Evolutionary conservation across 2,888 invertebrate species (phyloP).

Genomic region (Dyspetes luteomarginatus): DNA sequence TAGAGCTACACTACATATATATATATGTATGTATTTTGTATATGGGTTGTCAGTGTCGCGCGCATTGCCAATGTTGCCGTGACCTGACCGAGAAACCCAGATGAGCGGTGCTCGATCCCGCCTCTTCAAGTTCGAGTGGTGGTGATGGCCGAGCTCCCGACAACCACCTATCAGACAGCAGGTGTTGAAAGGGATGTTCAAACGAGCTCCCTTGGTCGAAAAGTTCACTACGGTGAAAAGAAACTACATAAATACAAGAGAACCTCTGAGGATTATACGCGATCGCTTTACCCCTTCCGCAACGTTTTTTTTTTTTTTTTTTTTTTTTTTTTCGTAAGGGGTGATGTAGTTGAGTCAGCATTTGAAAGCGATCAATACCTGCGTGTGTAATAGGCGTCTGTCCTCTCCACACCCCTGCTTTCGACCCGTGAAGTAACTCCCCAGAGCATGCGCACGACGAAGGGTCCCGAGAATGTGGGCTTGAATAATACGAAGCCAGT

Average conservation of each 20-base stretch:
- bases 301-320: background rate
- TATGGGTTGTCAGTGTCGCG: constrained; percentile 6
- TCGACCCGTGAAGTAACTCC: constrained; percentile 13
- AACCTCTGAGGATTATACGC: background rate
- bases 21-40: background rate
- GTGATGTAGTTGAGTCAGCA: background rate
- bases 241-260: background rate
- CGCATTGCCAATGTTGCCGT: constrained; percentile 10
- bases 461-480: background rate
- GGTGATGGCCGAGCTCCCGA: constrained; percentile 22
- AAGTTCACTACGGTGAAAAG: background rate
- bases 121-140: constrained; percentile 45
- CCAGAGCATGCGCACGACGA: constrained; percentile 52
- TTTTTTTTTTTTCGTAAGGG: background rate
- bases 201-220: background rate
- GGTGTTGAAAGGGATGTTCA: constrained; percentile 1
- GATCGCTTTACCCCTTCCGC: background rate
- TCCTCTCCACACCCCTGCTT: constrained; percentile 24
- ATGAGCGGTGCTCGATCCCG: constrained; percentile 40
- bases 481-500: constrained; percentile 44
- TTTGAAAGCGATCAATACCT: constrained; percentile 35
- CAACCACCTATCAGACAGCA: background rate
- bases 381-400: background rate
- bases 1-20: background rate
- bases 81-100: constrained; percentile 58